Base-by-base conservation (phyloP, 2,113 vertebrate genomes). In the Piliocolobus tephrosceles region DNA sequence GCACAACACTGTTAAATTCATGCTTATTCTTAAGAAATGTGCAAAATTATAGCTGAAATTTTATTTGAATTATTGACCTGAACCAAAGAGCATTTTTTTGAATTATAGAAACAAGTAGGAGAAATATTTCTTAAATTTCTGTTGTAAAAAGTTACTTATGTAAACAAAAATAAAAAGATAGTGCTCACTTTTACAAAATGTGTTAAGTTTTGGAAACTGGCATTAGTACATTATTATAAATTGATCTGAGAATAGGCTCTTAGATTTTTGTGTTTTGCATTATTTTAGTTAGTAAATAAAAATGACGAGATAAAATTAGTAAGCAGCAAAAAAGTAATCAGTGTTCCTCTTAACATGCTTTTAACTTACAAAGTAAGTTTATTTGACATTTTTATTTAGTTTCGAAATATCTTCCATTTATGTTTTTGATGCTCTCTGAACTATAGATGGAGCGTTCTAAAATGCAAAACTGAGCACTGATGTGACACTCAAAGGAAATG, bases 41-140 rank as follows among this genome's bases (percentile, higher is more conserved):
- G 47, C 13, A 9, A 27, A 85, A 79, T 57, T 88, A 88, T 75
- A 76, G 23, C 87, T 90, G 35, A 66, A 86, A 52, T 96, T 92
- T n/a, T 88, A 40, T 90, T 88, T 98, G 70, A 97, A 52, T 94
- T 97, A 81, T 7, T 95, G 78, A 90, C n/a, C 27, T 83, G 73
- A 82, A 72, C 32, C 93, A 94, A 66, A 70, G 27, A 91, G 20
- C 25, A 76, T 61, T 90, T 84, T 84, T 18, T 38, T 52, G 58
- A 79, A 80, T 85, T 78, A 52, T 2, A 32, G 84, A 93, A 91
- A 93, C 40, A 22, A 50, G 70, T 47, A 83, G 45, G 47, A 92
- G 47, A 97, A 78, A 22, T 79, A 55, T 38, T 78, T 96, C n/a
- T 94, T 88, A 79, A 93, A 89, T 91, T 68, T 66, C 1, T 83